A percentile compares a stretch with the other conserved stretches of the same genome.
These are phyloP conservation scores for Meles meles DNA, from an alignment of 2,113 vertebrate genomes.

Conservation along the genomic window DNA sequence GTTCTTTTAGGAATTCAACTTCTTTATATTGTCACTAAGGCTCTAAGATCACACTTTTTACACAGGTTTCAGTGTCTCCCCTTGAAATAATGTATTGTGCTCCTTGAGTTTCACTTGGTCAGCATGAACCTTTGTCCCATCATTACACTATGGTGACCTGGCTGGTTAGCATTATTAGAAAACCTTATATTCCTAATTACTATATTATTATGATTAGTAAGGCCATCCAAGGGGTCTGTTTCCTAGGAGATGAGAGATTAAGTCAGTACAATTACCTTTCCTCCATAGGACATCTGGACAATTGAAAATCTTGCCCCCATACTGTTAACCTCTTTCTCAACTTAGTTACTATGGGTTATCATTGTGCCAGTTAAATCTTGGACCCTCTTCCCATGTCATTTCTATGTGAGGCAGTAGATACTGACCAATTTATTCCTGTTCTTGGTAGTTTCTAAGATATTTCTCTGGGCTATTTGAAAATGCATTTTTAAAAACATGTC, in stretches of 20 bases:
- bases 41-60: neutral
- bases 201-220: constrained; percentile 42
- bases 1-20: neutral
- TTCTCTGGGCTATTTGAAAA: neutral
- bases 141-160: neutral
- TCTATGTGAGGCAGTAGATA: constrained; percentile 4
- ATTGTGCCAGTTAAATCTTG: constrained; percentile 10
- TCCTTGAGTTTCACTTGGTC: neutral
- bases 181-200: constrained; percentile 41
- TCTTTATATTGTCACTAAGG: neutral
- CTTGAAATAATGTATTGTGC: neutral
- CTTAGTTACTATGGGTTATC: neutral
- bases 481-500: neutral
- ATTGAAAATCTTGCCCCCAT: constrained; percentile 11
- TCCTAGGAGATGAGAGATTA: constrained; percentile 40
- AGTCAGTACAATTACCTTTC: constrained; percentile 12
- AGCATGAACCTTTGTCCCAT: constrained; percentile 15
- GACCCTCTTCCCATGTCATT: neutral
- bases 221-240: neutral
- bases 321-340: neutral
- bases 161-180: constrained; percentile 35
- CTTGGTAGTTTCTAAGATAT: neutral
- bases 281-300: constrained; percentile 2
- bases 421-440: neutral
- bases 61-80: neutral